phyloP scores from a whole-genome alignment of 2,888 invertebrate species.

The Cerceris ruficornis region DNA sequence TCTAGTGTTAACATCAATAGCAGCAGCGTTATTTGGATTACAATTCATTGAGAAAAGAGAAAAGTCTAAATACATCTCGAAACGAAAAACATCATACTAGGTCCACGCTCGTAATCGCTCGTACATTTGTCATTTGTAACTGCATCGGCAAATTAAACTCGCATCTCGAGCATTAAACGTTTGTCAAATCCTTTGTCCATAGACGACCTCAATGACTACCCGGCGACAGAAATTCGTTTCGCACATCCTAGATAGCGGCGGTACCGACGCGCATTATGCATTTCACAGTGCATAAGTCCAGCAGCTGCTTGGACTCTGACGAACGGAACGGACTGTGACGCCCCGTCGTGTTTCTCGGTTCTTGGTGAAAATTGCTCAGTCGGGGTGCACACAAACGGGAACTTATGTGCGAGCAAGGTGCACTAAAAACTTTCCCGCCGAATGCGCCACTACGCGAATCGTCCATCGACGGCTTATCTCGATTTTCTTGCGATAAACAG shows the following conservation, averaged over 20 bases:
- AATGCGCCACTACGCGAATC: slow-evolving; percentile 10
- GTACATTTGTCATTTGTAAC: no score
- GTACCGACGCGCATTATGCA: slow-evolving; percentile 73
- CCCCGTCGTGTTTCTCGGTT: slow-evolving; percentile 72
- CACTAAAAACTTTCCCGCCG: slow-evolving; percentile 53
- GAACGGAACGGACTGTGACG: slow-evolving; percentile 67
- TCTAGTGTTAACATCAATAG: no score
- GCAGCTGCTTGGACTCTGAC: slow-evolving; percentile 70
- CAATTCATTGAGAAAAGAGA: no score
- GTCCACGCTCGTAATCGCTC: no score
- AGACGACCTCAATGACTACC: slow-evolving; percentile 48
- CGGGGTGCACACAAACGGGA: slow-evolving; percentile 35
- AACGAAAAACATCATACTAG: no score
- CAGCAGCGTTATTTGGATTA: no score
- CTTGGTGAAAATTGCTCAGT: slow-evolving; percentile 68
- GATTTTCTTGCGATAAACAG: neutral
- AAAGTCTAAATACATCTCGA: no score
- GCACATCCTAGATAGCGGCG: slow-evolving; percentile 64
- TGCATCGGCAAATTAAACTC: no score
- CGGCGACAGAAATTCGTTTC: slow-evolving; percentile 64
- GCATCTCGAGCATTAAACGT: neutral
- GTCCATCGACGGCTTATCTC: slow-evolving; percentile 12
- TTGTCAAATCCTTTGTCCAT: slow-evolving; percentile 9
- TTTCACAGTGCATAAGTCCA: slow-evolving; percentile 79
- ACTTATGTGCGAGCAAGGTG: slow-evolving; percentile 27